phyloP scores from a whole-genome alignment of 2,888 invertebrate genomes.

The Euzophera pinguis region DNA sequence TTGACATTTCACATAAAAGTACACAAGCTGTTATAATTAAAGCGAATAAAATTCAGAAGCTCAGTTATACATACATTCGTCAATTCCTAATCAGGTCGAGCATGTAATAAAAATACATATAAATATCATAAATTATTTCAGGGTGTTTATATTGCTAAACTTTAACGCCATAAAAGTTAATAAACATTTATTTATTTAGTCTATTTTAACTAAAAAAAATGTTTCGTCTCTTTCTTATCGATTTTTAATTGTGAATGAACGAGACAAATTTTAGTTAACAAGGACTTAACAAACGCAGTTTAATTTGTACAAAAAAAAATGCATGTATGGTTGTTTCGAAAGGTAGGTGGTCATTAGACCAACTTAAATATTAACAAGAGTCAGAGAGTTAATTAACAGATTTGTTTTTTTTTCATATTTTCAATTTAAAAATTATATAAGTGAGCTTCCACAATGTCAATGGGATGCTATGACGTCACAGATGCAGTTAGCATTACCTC shows the following conservation, averaged over 20 bases:
- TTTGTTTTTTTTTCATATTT: not conserved
- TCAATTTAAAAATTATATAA: not conserved
- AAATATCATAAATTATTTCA: not conserved
- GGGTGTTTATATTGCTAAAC: no score
- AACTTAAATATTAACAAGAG: not conserved
- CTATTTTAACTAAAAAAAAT: no score
- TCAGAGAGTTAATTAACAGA: not conserved
- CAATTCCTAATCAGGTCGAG: not conserved
- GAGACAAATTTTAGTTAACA: no score
- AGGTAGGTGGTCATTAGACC: not conserved
- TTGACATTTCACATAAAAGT: not conserved
- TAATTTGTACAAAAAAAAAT: no score
- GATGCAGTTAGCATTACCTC: constrained; percentile 65
- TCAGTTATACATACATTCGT: constrained; percentile 2
- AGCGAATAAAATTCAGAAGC: not conserved
- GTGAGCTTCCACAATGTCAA: constrained; percentile 3
- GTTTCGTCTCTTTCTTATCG: no score
- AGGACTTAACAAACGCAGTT: no score
- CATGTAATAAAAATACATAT: not conserved
- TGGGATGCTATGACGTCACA: constrained; percentile 18
- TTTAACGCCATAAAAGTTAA: no score
- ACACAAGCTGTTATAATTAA: not conserved
- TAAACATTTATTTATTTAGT: no score
- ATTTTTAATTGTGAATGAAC: no score
- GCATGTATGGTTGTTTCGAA: no score